Evolutionary conservation across 2,888 invertebrate genomes (phyloP).

Genomic region (Phyllotreta cruciferae): DNA sequence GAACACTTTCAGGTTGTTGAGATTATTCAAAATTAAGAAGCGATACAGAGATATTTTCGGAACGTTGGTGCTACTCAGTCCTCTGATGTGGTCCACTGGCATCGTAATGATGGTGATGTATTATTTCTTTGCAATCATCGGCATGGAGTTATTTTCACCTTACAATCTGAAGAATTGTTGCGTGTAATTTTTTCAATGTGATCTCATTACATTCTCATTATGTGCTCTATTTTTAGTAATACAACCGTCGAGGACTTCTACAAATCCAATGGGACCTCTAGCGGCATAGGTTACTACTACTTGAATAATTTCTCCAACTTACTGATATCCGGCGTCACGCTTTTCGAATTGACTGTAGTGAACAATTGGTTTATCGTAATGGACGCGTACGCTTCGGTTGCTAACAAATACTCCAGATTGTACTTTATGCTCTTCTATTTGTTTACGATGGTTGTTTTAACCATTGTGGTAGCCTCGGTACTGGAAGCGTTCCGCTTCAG

Average conservation of each 20-base stretch:
- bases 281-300: constrained; percentile 82
- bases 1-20: constrained; percentile 59
- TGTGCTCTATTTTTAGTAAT: constrained; percentile 66
- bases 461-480: constrained; percentile 88
- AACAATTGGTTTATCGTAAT: constrained; percentile 94
- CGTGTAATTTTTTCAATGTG: constrained; percentile 63
- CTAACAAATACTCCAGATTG: constrained; percentile 73
- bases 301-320: constrained; percentile 80
- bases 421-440: constrained; percentile 91
- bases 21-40: constrained; percentile 80
- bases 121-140: constrained; percentile 89
- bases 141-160: constrained; percentile 85
- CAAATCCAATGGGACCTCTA: constrained; percentile 72
- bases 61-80: constrained; percentile 64
- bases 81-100: constrained; percentile 84
- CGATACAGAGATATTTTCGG: constrained; percentile 59
- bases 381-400: constrained; percentile 81
- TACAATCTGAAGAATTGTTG: constrained; percentile 83
- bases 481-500: constrained; percentile 87
- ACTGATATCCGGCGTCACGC: constrained; percentile 78
- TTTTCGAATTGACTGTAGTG: constrained; percentile 89
- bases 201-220: not conserved
- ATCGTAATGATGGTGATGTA: constrained; percentile 85
- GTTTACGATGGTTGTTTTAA: constrained; percentile 89
- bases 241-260: constrained; percentile 85